Conservation (phyloP, 2,888 invertebrate species). For the Eupithecia pulchellata region DNA sequence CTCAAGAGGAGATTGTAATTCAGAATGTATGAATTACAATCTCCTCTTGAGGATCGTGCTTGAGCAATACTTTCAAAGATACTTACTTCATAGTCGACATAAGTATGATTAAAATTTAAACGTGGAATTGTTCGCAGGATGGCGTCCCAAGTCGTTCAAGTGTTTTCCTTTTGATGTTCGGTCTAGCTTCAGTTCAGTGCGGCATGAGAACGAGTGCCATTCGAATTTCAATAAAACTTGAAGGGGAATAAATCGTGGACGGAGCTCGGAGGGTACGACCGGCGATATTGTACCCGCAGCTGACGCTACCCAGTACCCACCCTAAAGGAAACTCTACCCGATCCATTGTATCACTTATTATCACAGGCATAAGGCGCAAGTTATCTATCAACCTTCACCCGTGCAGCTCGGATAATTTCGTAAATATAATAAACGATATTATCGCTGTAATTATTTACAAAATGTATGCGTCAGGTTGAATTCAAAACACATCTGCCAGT, state of each 20-base stretch:
- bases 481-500: conserved; percentile 51
- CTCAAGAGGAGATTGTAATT: too few relatives aligned
- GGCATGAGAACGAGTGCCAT: conserved; percentile 57
- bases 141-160: conserved; percentile 41
- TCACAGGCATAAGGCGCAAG: conserved; percentile 13
- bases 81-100: conserved; percentile 9
- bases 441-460: conserved; percentile 22
- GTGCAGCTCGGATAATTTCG: conserved; percentile 20
- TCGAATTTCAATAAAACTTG: conserved; percentile 78
- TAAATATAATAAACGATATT: conserved; percentile 50
- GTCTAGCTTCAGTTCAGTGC: conserved; percentile 50
- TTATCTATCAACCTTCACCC: conserved; percentile 16
- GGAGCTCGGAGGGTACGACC: conserved; percentile 49
- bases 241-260: conserved; percentile 71
- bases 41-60: too few relatives aligned
- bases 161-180: conserved; percentile 55
- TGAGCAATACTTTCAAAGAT: conserved; percentile 12
- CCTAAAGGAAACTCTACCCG: conserved; percentile 22
- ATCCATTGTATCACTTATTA: conserved; percentile 27
- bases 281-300: conserved; percentile 63
- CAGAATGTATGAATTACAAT: too few relatives aligned
- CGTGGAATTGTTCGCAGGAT: conserved; percentile 29
- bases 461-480: conserved; percentile 44
- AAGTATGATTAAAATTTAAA: conserved; percentile 44
- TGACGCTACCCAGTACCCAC: conserved; percentile 51